A percentile compares a stretch with the other conserved stretches of the same genome.
These are phyloP conservation scores for Nebria ingens DNA, from an alignment of 1,140 invertebrate species.

Conservation along the genomic window DNA sequence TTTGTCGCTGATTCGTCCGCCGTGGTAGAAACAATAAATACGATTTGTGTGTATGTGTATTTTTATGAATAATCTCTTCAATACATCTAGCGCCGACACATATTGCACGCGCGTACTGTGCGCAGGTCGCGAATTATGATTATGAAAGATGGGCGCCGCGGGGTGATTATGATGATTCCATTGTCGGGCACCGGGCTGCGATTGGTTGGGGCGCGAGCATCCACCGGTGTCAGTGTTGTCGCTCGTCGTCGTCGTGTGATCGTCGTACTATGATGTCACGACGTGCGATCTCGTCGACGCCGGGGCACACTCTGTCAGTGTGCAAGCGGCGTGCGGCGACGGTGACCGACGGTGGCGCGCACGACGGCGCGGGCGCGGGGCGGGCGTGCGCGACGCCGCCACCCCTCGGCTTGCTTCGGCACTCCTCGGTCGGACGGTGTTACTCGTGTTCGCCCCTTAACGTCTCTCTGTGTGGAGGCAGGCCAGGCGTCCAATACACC, in stretches of 20 bases:
- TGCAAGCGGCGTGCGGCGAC: conserved; percentile 21
- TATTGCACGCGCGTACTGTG: neutral
- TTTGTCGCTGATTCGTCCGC: neutral
- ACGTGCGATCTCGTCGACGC: conserved; percentile 30
- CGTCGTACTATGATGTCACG: conserved; percentile 10
- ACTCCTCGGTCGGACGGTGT: conserved; percentile 11
- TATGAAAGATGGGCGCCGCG: neutral
- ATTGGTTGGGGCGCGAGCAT: conserved; percentile 27
- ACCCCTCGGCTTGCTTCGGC: conserved; percentile 29
- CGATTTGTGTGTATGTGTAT: no score
- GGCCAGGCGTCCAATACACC: no score
- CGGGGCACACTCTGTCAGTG: conserved; percentile 31
- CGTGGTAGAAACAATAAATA: neutral
- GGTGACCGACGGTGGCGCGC: conserved; percentile 26
- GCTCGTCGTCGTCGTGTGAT: no score
- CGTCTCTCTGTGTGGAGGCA: no score
- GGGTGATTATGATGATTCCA: neutral
- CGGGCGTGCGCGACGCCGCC: conserved; percentile 30
- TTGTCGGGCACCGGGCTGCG: conserved; percentile 14
- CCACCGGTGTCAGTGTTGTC: no score
- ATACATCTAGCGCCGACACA: neutral
- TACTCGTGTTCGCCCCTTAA: no score
- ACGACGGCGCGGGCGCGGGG: conserved; percentile 12
- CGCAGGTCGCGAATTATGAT: neutral
- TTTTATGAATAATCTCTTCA: no score